Evolutionary conservation across 2,888 invertebrate species (phyloP), one percentile per base, ranked within the genome.

Genomic region (Prosapia bicincta): DNA sequence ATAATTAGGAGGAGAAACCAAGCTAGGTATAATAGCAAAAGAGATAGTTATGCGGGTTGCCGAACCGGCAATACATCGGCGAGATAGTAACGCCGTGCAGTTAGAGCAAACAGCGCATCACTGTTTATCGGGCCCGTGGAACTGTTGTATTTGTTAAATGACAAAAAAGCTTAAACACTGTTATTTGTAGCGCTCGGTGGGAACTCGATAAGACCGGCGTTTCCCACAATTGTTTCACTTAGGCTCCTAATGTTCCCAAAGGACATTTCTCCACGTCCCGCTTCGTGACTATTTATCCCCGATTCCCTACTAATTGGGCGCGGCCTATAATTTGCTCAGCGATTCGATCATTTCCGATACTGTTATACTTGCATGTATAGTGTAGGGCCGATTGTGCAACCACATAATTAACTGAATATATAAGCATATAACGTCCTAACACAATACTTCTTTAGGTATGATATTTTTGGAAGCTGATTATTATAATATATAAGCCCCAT

Each of bases 181-280:
- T 54, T 54, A 54, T 54, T 54, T 54, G 54, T 20, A 9, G 20
- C 38, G 10, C 3, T 20, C 20, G 54, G 54, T 54, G 54, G 54
- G 54, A 54, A 54, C 54, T 20, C 54, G n/a, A 54, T 54, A n/a
- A 20, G 54, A 20, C 54, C 7, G 20, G 54, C n/a, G 54, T 54
- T 54, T 54, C 54, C 54, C 54, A 54, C 54, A 54, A 54, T 54
- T 54, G 54, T 54, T 54, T 54, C 54, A 54, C 54, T 54, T 54
- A 54, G 54, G 54, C 54, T 20, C 15, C 20, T 54, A 54, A 54
- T 54, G 13, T 54, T 9, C 54, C 2, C 9, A 38, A 38, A 38
- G 38, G 38, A 38, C 38, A 38, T 38, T 38, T 38, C 38, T 38
- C 20, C 54, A 54, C 54, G 54, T 54, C n/a, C 13, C 54, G 20